phyloP scores from a whole-genome alignment of 2,888 invertebrate species.

The Allophyes oxyacanthae region DNA sequence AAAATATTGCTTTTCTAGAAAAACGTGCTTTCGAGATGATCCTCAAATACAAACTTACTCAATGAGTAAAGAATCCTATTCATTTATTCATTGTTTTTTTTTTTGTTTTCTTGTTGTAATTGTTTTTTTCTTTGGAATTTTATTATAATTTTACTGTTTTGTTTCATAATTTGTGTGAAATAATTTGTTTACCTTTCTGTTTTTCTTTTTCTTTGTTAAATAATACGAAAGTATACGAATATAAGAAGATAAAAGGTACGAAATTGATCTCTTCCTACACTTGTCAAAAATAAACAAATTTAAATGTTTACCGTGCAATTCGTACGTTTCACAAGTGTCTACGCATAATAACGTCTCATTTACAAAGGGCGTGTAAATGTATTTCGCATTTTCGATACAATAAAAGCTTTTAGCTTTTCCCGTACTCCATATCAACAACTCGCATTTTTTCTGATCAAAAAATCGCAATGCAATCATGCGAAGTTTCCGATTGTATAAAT shows the following conservation, averaged over 20 bases:
- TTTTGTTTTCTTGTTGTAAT: too few relatives aligned
- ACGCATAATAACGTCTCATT: constrained; percentile 43
- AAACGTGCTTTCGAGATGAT: too few relatives aligned
- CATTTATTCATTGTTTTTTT: too few relatives aligned
- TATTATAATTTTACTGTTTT: too few relatives aligned
- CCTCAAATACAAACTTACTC: too few relatives aligned
- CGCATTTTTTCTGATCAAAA: constrained; percentile 55
- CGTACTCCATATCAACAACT: constrained; percentile 48
- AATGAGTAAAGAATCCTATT: too few relatives aligned
- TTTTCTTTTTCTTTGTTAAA: too few relatives aligned
- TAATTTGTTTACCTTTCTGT: too few relatives aligned
- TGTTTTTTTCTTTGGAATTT: too few relatives aligned
- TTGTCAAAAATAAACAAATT: constrained; percentile 41
- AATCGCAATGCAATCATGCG: constrained; percentile 56
- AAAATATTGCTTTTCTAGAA: too few relatives aligned
- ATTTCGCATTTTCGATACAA: constrained; percentile 41
- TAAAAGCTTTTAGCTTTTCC: constrained; percentile 56
- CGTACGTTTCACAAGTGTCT: constrained; percentile 9
- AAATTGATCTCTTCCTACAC: constrained; percentile 26
- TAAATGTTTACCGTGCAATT: constrained; percentile 22
- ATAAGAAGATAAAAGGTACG: constrained; percentile 47
- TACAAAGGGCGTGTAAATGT: constrained; percentile 46
- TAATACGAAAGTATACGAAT: constrained; percentile 7
- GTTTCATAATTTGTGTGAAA: too few relatives aligned
- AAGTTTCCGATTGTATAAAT: constrained; percentile 56